Base-by-base conservation (phyloP, 2,888 invertebrate genomes). In the Blera fallax region DNA sequence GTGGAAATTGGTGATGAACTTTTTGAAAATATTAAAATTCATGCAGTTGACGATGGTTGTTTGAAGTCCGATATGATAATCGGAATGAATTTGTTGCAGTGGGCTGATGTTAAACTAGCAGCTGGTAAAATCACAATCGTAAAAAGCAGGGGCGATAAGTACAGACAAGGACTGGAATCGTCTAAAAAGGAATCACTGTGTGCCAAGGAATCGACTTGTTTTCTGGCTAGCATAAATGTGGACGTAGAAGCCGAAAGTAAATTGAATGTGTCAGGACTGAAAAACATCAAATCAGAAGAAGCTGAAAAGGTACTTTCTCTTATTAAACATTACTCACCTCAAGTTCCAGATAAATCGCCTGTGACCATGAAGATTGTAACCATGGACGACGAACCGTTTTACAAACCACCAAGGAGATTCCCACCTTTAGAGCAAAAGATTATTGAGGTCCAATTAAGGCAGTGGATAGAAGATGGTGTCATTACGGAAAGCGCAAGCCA, bases 361-460 rank as follows among this genome's bases (percentile, higher is more conserved):
- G 34, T 67, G 4, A 65, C 10, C 11, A 80, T 73, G 80, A 80
- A 80, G 37, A 80, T 74, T 34, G 27, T 74, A 3, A 58, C 52
- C 6, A 74, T 45, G 45, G 74, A 69, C 11, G 60, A 81, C n/a
- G 52, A 60, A 16, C 69, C 67, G 16, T 43, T 69, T 29, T 60
- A 67, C 34, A 37, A 37, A 32, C 64, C 73, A 24, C 72, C 72
- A 14, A 65, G 73, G 14, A 67, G 54, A 32, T 67, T 81, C n/a
- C 74, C 73, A 14, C 65, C 48, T 16, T 29, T 34, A 27, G 73
- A 80, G 34, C 54, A 56, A 34, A 64, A 67, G 32, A 67, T 58
- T 29, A 67, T 80, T 45, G 27, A 80, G 8, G 40, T 8, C 11
- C 73, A 73, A 40, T 37, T 80, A 16, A 32, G n/a, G 14, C 18